A percentile compares a stretch with the other conserved stretches of the same genome.
These are phyloP conservation scores for Pelobates cultripes DNA, from an alignment of 2,797 vertebrate species.

Conservation along the genomic window DNA sequence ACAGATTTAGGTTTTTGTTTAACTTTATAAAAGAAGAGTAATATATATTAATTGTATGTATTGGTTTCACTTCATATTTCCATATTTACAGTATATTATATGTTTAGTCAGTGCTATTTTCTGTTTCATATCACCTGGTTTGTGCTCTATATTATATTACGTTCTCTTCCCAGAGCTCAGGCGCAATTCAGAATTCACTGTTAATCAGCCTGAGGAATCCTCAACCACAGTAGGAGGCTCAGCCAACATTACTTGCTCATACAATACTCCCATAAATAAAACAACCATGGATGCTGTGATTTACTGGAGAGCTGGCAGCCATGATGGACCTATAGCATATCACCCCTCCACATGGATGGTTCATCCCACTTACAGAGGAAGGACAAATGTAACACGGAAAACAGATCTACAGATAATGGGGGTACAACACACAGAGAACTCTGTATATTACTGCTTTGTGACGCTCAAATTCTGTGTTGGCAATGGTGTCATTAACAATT, in stretches of 20 bases:
- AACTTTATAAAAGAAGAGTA: no score
- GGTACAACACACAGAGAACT: neutral
- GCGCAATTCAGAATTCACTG: no score
- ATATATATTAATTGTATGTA: no score
- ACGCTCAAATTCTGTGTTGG: neutral
- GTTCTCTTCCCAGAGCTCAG: neutral
- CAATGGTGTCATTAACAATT: neutral
- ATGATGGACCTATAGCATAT: constrained; percentile 28
- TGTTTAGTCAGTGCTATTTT: no score
- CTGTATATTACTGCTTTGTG: constrained; percentile 35
- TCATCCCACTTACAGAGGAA: constrained; percentile 10
- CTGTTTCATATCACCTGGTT: no score
- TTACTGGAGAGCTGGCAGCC: constrained; percentile 33
- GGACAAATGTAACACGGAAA: neutral
- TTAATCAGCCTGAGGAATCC: neutral
- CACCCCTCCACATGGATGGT: constrained; percentile 35
- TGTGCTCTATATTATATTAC: no score
- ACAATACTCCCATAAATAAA: neutral
- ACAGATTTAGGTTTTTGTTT: no score
- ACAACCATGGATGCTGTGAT: neutral
- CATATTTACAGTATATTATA: no score
- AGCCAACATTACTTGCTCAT: constrained; percentile 14
- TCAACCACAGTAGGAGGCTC: neutral
- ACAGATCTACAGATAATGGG: constrained; percentile 11
- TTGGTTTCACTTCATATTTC: no score